These are phyloP conservation scores for Callocephalon fimbriatum DNA, from an alignment of 2,113 vertebrate species.

Conservation along the genomic window DNA sequence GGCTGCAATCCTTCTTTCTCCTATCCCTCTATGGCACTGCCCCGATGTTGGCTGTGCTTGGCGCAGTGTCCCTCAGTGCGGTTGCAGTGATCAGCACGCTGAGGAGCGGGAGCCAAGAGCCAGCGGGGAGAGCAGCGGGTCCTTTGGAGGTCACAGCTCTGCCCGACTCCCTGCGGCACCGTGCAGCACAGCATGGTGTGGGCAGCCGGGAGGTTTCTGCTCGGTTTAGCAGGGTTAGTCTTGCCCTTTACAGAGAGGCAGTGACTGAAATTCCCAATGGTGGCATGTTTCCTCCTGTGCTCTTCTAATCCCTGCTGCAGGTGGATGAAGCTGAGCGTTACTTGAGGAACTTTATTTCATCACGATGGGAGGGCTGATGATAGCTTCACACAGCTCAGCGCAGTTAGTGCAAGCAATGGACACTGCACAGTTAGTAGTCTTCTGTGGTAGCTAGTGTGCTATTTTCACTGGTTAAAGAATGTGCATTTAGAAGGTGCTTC, in stretches of 20 bases:
- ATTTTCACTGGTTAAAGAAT: rapidly evolving
- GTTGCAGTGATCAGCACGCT: not conserved
- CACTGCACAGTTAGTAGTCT: rapidly evolving
- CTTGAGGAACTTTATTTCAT: rapidly evolving
- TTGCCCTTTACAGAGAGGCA: not conserved
- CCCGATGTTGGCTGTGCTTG: not conserved
- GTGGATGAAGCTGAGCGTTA: rapidly evolving
- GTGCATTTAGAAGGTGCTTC: not conserved
- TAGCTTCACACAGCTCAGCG: rapidly evolving
- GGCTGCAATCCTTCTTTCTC: not conserved
- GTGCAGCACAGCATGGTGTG: not conserved
- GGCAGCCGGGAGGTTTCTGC: not conserved
- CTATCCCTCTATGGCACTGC: not conserved
- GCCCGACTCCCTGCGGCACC: not conserved
- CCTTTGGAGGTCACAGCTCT: not conserved
- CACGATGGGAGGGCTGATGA: rapidly evolving
- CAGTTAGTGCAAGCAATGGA: not conserved
- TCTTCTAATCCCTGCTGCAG: not conserved
- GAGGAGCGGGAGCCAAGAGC: not conserved
- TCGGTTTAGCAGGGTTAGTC: rapidly evolving
- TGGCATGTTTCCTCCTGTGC: rapidly evolving
- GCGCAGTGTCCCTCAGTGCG: not conserved
- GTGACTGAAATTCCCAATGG: rapidly evolving
- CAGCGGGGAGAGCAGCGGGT: not conserved
- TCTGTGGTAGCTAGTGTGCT: rapidly evolving